Conservation (phyloP, 2,113 vertebrate species). For the Hydrolagus affinis region DNA sequence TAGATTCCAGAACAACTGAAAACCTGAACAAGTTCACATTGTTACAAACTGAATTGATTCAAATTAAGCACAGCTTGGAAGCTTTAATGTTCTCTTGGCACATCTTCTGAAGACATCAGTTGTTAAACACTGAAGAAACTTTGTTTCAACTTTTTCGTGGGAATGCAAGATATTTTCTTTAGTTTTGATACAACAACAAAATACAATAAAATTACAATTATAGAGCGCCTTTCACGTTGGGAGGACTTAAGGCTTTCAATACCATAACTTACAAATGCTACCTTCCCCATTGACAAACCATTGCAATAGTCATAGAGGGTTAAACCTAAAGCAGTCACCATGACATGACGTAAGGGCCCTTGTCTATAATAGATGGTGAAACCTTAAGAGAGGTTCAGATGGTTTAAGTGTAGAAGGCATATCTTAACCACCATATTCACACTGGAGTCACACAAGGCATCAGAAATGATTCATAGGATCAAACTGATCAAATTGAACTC, state of each 20-base stretch:
- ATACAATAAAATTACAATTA: too few relatives aligned
- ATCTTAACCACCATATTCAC: not conserved
- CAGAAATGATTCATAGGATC: not conserved
- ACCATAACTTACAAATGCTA: not conserved
- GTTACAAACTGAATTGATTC: not conserved
- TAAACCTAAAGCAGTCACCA: too few relatives aligned
- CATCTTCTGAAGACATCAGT: not conserved
- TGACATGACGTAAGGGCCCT: too few relatives aligned
- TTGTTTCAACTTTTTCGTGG: not conserved
- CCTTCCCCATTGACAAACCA: not conserved
- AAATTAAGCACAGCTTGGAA: not conserved
- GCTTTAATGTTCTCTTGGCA: not conserved
- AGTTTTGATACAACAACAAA: conserved; percentile 3
- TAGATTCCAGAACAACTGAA: not conserved
- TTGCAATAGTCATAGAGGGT: not conserved
- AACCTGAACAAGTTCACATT: not conserved
- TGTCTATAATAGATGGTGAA: not conserved
- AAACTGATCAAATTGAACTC: not conserved
- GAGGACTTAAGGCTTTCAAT: not conserved
- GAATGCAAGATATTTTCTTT: not conserved
- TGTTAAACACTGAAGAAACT: not conserved
- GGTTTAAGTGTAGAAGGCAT: not conserved
- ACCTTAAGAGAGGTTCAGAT: not conserved
- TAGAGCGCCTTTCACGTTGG: too few relatives aligned
- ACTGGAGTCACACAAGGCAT: not conserved